A percentile compares a stretch with the other conserved stretches of the same genome.
These are phyloP conservation scores for Dermolepida albohirtum DNA, from an alignment of 2,888 invertebrate genomes.

Conservation along the genomic window DNA sequence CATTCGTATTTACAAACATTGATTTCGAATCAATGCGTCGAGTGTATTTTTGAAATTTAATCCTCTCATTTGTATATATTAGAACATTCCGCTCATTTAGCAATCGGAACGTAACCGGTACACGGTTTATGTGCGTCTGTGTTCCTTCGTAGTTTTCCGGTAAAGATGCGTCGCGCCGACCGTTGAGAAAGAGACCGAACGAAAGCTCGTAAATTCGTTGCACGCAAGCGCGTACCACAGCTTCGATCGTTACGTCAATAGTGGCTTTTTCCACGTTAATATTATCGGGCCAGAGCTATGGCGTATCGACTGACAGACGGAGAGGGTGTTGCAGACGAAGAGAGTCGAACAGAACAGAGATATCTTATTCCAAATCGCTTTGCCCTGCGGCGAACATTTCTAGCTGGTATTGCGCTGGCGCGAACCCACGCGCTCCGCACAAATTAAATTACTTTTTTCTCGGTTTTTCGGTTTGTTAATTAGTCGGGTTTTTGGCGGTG, in stretches of 20 bases:
- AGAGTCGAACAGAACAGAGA: slow-evolving; percentile 48
- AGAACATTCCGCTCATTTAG: no score
- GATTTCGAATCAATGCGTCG: no score
- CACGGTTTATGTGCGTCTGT: slow-evolving; percentile 13
- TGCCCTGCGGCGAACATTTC: slow-evolving; percentile 40
- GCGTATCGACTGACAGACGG: slow-evolving; percentile 51
- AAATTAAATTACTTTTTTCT: slow-evolving; percentile 53
- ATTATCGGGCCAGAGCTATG: slow-evolving; percentile 50
- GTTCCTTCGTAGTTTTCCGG: slow-evolving; percentile 4
- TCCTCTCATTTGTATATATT: no score
- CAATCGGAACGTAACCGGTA: slow-evolving; percentile 6
- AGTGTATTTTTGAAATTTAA: no score
- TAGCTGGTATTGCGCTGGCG: slow-evolving; percentile 20
- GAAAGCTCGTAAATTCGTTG: slow-evolving; percentile 41
- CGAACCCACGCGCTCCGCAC: slow-evolving; percentile 33
- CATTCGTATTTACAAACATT: no score
- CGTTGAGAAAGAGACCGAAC: slow-evolving; percentile 22
- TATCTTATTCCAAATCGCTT: slow-evolving; percentile 49
- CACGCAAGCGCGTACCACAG: slow-evolving; percentile 42
- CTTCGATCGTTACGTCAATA: slow-evolving; percentile 46
- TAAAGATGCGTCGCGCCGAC: slow-evolving; percentile 9
- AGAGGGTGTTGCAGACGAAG: slow-evolving; percentile 31
- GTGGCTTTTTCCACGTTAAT: slow-evolving; percentile 50
- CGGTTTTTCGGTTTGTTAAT: slow-evolving; percentile 49
- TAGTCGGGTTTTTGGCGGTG: slow-evolving; percentile 44